These are phyloP conservation scores for Phyllotreta striolata DNA, from an alignment of 2,888 invertebrate species.

Conservation along the genomic window DNA sequence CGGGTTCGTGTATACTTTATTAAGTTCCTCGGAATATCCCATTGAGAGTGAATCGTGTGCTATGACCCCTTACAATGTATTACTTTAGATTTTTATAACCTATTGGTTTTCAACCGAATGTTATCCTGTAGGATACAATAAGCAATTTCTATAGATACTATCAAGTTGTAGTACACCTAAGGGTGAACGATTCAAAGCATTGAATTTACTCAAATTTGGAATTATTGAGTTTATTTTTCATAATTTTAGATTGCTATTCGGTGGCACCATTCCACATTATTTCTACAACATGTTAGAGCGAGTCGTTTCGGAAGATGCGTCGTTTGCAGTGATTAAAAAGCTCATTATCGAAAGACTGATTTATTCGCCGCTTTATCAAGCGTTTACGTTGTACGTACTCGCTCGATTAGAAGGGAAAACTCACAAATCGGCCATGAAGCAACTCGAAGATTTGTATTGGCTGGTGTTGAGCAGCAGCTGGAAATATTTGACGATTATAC, in stretches of 20 bases:
- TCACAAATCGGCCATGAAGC: slow-evolving; percentile 70
- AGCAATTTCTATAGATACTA: no score
- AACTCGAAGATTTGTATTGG: slow-evolving; percentile 71
- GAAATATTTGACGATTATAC: slow-evolving; percentile 78
- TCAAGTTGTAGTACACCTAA: no score
- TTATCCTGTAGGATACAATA: no score
- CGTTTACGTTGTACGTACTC: slow-evolving; percentile 76
- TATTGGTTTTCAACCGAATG: no score
- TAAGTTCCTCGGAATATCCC: neutral
- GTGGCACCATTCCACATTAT: slow-evolving; percentile 80
- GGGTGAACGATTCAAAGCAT: neutral
- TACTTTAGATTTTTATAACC: neutral
- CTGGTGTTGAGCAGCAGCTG: slow-evolving; percentile 76
- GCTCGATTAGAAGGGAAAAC: slow-evolving; percentile 80
- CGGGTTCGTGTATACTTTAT: slow-evolving; percentile 66
- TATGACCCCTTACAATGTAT: neutral
- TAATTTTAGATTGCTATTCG: slow-evolving; percentile 73
- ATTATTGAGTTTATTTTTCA: neutral
- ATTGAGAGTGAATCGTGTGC: neutral
- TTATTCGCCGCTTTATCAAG: slow-evolving; percentile 78
- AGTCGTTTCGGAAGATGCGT: slow-evolving; percentile 66
- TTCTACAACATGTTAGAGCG: slow-evolving; percentile 74
- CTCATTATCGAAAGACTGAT: slow-evolving; percentile 76
- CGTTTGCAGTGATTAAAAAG: slow-evolving; percentile 64
- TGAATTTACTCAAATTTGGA: neutral